Evolutionary conservation across 2,888 invertebrate genomes (phyloP), one percentile per base, ranked within the genome.

Genomic region (Perizoma flavofasciatum): DNA sequence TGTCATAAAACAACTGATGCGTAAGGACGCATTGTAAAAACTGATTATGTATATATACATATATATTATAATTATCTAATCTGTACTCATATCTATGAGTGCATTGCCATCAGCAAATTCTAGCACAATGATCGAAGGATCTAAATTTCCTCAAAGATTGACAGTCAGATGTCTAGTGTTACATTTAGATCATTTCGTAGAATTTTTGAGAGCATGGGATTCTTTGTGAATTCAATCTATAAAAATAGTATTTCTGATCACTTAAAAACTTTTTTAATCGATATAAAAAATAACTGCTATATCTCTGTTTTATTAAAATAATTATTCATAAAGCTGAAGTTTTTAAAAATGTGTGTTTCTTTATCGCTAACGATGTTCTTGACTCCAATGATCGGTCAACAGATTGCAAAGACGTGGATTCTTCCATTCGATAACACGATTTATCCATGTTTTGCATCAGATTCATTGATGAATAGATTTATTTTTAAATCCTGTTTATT

Each of bases 381-480:
- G 65, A 63, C 68, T 65, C 45, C 49, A 59, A 47, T 58, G 56
- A 53, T 55, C 55, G 62, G 58, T 55, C 55, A 49, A 50, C 53
- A 63, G 55, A 58, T 58, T 55, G 54, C 35, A 49, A 11, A 10
- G 47, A 37, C 43, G 59, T 49, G 79, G 74, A 72, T 77, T 78
- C 74, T 78, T 79, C 78, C 77, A 78, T 66, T 67, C 66, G 73
- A 69, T 73, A 71, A 71, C 62, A 49, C 44, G 66, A 53, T 62
- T 68, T 68, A 69, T 67, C 65, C 64, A 45, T 45, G 37, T 45
- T 45, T 37, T 53, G 32, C 39, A 46, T 32, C 9, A 5, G 39
- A 39, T 4, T 39, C 22, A 53, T 45, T 53, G 39, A 39, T 53
- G 53, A 45, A 37, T 45, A 39, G 37, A 33, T 39, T 39, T 39